Evolutionary conservation across 2,888 invertebrate species (phyloP).

Genomic region (Sphaerophoria taeniata): DNA sequence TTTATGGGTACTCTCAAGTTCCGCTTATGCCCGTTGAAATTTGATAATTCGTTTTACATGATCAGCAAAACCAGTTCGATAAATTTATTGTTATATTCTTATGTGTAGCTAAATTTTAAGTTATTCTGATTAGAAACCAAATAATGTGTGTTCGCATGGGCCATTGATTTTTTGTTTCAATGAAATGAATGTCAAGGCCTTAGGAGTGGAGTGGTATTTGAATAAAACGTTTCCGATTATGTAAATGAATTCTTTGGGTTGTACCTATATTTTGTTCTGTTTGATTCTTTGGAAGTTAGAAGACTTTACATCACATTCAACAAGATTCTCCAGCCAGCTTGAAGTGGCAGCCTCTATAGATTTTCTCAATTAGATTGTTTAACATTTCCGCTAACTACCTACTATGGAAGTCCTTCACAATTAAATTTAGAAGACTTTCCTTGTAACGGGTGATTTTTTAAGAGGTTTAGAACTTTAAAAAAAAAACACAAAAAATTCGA

Average conservation of each 20-base stretch:
- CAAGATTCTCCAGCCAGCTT: no score
- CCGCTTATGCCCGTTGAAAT: no score
- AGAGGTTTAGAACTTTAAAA: no score
- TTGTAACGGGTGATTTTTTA: no score
- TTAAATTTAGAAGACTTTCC: no score
- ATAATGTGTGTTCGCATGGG: not conserved
- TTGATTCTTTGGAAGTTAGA: not conserved
- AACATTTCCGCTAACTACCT: no score
- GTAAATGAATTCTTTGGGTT: not conserved
- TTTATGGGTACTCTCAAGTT: not conserved
- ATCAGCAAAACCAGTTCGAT: not conserved
- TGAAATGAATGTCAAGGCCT: conserved; percentile 47
- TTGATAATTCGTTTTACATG: no score
- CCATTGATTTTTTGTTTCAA: conserved; percentile 8
- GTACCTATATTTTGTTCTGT: not conserved
- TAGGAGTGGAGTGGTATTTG: not conserved
- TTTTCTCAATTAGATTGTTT: no score
- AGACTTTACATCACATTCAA: not conserved
- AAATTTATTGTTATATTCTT: not conserved
- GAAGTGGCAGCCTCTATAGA: no score
- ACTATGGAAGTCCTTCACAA: no score
- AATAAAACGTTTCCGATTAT: not conserved
- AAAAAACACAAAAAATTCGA: no score
- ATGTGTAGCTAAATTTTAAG: not conserved
- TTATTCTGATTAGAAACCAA: not conserved